These are phyloP conservation scores for Anguilla anguilla DNA, from an alignment of 2,797 vertebrate species.

Conservation along the genomic window DNA sequence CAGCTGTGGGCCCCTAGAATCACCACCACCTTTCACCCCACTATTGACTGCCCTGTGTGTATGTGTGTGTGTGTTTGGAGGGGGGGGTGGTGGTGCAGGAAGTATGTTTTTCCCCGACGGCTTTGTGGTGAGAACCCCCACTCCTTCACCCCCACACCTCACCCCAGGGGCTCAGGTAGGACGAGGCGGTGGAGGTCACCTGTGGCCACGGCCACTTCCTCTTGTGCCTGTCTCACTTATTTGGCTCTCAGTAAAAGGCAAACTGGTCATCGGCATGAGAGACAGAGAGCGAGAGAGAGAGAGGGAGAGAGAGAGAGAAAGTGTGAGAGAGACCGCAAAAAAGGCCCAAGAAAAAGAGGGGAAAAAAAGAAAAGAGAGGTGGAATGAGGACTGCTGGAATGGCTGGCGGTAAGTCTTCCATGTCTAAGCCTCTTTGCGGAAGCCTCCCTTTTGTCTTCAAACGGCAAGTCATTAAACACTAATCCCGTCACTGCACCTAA, in stretches of 20 bases:
- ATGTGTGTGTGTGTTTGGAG: not conserved
- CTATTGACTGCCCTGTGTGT: not conserved
- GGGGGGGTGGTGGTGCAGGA: not conserved
- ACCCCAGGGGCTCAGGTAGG: not conserved
- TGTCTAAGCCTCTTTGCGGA: slow-evolving; percentile 99
- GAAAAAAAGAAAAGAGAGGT: slow-evolving; percentile 61
- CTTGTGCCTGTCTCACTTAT: not conserved
- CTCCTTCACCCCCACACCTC: not conserved
- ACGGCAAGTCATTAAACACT: slow-evolving; percentile 99
- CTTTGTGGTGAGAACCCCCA: too few relatives aligned
- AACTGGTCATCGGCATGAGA: not conserved
- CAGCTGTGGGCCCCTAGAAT: too few relatives aligned
- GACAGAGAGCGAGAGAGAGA: not conserved
- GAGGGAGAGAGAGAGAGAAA: not conserved
- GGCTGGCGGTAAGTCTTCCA: slow-evolving; percentile 99
- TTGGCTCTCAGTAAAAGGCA: slow-evolving; percentile 42
- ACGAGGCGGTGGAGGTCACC: not conserved
- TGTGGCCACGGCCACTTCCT: not conserved
- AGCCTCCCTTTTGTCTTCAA: slow-evolving; percentile 98
- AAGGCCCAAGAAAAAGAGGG: not conserved
- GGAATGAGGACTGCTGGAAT: slow-evolving; percentile 79
- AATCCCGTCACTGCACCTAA: slow-evolving; percentile 99
- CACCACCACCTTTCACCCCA: too few relatives aligned
- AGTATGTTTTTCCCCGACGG: not conserved
- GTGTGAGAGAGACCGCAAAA: not conserved